Evolutionary conservation across 2,888 invertebrate species (phyloP), one percentile per base, ranked within the genome.

Genomic region (Quadroppia sp.): DNA sequence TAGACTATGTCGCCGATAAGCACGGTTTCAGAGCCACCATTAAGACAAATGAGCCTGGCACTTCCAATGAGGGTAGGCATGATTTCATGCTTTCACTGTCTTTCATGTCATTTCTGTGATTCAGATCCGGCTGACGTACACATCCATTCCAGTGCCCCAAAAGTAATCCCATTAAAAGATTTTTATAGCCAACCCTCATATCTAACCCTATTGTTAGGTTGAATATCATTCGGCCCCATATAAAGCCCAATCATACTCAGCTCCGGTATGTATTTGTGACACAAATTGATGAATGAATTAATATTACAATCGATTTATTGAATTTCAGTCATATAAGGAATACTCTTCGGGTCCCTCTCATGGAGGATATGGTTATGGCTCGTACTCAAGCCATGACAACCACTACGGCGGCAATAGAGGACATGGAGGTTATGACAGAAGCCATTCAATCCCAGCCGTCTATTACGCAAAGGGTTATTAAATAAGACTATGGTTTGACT

Each of bases 31-130:
- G 77, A 25, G 77, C 77, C 1, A 71, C 74, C 32, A 72, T 77
- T 23, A 77, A 76, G 71, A 77, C 77, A 72, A 77, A 77, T 64
- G 77, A 77, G 50, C 77, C 77, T 15, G 77, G 77, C 13, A 77
- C 77, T 32, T 75, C 76, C 25, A 75, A 74, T 23, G 59, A 71
- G 61, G 53, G 71, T 74, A 28, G 40, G 23, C 2, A 7, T n/a
- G 42, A 23, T n/a, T n/a, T n/a, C 28, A 13, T 2, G 7, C 23
- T 70, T 50, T 9, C 30, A 30, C 6, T 40, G 36, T n/a, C 9
- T 32, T 23, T 30, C 1, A 53, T 20, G 15, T 25, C 32, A 17
- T 71, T 74, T 11, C 25, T 48, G 2, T 20, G 2, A 23, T 48
- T 40, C 59, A 74, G 74, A 74, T 9, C 36, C 69, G 9, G 64